These are phyloP conservation scores for Leptinotarsa haldemani DNA, from an alignment of 2,888 invertebrate genomes.

Conservation along the genomic window DNA sequence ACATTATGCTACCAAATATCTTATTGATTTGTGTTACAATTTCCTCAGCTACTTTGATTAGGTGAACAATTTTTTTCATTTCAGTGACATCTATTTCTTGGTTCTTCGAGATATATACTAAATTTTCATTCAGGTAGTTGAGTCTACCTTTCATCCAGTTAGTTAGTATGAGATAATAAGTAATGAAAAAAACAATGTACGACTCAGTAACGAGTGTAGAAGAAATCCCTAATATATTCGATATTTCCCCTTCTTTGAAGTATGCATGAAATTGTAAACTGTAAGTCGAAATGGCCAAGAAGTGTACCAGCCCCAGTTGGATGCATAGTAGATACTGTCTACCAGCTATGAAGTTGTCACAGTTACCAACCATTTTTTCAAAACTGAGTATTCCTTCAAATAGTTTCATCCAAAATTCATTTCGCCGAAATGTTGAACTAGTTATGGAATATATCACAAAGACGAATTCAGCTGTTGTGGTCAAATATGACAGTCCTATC, in stretches of 20 bases:
- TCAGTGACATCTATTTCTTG: not conserved
- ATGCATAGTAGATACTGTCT: not conserved
- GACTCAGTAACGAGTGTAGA: not conserved
- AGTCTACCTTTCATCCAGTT: constrained; percentile 33
- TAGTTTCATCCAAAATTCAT: constrained; percentile 4
- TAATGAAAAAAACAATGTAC: constrained; percentile 14
- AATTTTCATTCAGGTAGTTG: constrained; percentile 4
- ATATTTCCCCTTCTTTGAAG: not conserved
- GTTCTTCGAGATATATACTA: not conserved
- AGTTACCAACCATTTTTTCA: not conserved
- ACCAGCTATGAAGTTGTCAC: constrained; percentile 3
- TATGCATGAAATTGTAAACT: not conserved
- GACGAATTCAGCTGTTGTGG: constrained; percentile 1
- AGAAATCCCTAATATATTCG: not conserved
- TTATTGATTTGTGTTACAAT: constrained; percentile 6
- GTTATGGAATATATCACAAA: constrained; percentile 8
- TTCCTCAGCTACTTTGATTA: not conserved
- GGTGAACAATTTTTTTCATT: not conserved
- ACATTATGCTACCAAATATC: constrained; percentile 9
- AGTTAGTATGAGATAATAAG: constrained; percentile 24
- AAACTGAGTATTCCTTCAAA: not conserved
- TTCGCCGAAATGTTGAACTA: not conserved
- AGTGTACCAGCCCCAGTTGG: constrained; percentile 11
- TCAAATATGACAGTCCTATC: constrained; percentile 6
- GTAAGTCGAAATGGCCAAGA: not conserved